Evolutionary conservation across 2,888 invertebrate genomes (phyloP), one percentile per base, ranked within the genome.

Genomic region (Dasysyrphus tricinctus): DNA sequence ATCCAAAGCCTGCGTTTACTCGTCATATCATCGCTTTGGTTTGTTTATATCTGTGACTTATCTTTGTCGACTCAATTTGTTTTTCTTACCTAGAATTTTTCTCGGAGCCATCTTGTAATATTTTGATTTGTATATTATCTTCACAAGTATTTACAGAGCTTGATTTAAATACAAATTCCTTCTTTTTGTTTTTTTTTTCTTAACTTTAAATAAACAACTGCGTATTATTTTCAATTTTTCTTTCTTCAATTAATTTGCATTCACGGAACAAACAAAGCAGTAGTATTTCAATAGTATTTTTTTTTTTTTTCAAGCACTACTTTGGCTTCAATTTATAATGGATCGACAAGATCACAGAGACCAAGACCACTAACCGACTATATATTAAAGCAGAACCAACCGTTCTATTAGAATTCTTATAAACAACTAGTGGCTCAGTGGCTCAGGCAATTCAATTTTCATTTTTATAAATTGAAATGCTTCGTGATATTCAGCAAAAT

Each of bases 371-470:
- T 37, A 63, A 24, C 42, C 65, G 44, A 34, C n/a, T 61, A 74
- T 4, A 24, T 51, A 12, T 51, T 0, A 51, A 16, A 32, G 47
- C 61, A 54, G 16, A 56, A 44, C 69, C 69, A 83, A 83, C 82
- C 74, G 49, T 78, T 79, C 82, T 54, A 73, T 69, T 69, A 59
- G 82, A 74, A 79, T 79, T 61, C 61, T 69, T 79, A 49, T 56
- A 34, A 59, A 54, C 79, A 78, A 83, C 82, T 82, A n/a, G n/a
- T n/a, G 39, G 12, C 37, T 32, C 32, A 82, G 73, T 82, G 69
- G 29, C 44, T 34, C 6, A 47, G 4, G 59, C 54, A 29, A 56
- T 61, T 54, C 24, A 34, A 57, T 73, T 73, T 72, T 59, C 67
- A 74, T 61, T 61, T 65, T 81, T 72, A n/a, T n/a, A 51, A 82